Evolutionary conservation across 2,797 vertebrate species (phyloP), one percentile per base, ranked within the genome.

Genomic region (Manis javanica): DNA sequence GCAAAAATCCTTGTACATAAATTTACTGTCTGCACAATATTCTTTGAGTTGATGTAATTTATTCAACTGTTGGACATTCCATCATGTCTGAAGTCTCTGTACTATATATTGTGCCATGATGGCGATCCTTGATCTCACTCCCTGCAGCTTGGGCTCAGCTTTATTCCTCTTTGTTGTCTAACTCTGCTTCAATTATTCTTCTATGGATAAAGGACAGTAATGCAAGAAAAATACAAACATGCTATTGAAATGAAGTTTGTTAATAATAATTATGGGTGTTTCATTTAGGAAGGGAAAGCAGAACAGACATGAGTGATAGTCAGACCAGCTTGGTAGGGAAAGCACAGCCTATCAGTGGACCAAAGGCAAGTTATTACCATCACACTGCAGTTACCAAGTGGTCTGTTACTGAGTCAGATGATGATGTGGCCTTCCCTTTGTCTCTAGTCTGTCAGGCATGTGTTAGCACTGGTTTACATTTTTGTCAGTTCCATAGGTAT

Each of bases 281-380:
- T 93, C 61, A 46, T 91, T 63, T 26, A 53, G 34, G 74, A 91
- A 74, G 53, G 46, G 77, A 90, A 93, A 82, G n/a, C 72, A 88
- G 10, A 64, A 29, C 5, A 90, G 21, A 49, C 5, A 0, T 81
- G 29, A 83, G 26, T 26, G 63, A 12, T 34, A 8, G 24, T 51
- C 49, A 85, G 71, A 57, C 4, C 34, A 88, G 5, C 13, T 86
- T 86, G 42, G 14, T 4, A 68, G 16, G n/a, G 37, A 94, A 49
- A 5, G 6, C 3, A 31, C 18, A 51, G 29, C 24, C 4, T 31
- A n/a, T 0, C 26, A 26, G 31, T 26, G 4, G 57, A 71, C 53
- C 63, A n/a, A 78, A 31, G 59, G 5, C 9, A 39, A 19, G 7
- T 89, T 64, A 59, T 69, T 63, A 46, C 11, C 26, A 2, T 46